Conservation (phyloP, 2,113 vertebrate species). For the Limnothrissa miodon region DNA sequence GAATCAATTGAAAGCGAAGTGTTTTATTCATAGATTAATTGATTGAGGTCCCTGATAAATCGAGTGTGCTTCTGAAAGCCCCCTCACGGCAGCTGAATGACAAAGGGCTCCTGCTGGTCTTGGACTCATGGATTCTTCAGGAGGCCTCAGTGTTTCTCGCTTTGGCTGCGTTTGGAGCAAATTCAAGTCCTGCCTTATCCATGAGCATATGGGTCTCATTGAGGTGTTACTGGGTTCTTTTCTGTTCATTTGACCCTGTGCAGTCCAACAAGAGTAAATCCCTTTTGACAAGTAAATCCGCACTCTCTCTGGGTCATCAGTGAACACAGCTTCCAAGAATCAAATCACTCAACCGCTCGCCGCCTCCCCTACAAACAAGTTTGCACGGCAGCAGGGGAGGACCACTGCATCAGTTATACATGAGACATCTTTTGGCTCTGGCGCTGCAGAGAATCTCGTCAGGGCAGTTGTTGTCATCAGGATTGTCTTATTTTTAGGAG, state of each 20-base stretch:
- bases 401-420: slow-evolving; percentile 39
- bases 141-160: background rate
- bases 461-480: background rate
- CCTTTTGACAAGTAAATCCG: too few species aligned
- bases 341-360: background rate
- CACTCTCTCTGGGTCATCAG: background rate
- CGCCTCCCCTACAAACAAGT: slow-evolving; percentile 22
- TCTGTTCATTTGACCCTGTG: background rate
- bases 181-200: background rate
- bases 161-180: background rate
- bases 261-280: background rate
- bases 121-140: background rate
- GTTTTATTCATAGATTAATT: background rate
- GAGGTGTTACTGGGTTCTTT: background rate
- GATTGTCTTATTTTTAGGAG: background rate
- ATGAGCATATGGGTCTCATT: background rate
- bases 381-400: slow-evolving; percentile 27
- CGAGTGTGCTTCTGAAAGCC: background rate
- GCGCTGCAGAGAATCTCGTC: background rate
- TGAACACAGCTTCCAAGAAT: slow-evolving; percentile 20
- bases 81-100: background rate
- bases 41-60: background rate
- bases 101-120: background rate
- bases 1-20: background rate
- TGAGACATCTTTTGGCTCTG: slow-evolving; percentile 33